Base-by-base conservation (phyloP, 2,113 vertebrate genomes). In the Poecilia latipinna region DNA sequence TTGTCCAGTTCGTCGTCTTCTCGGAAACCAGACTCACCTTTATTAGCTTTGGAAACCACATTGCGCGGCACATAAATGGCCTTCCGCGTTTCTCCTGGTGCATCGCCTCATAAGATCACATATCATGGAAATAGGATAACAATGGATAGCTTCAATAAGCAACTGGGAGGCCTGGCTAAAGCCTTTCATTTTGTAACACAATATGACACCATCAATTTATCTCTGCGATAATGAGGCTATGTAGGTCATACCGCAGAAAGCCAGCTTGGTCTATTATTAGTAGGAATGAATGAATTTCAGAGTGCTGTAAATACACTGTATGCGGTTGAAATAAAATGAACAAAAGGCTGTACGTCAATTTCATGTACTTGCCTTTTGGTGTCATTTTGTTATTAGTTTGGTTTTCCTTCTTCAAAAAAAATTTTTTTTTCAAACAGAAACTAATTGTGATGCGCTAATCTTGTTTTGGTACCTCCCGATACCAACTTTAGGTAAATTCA, bases 151-250 rank as follows among this genome's bases (percentile, higher is more conserved):
- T 70, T 75, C 75, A 80, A 61, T 74, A 62, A 69, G 78, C 79
- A 79, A 72, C 74, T 64, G 74, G 68, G 81, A 80, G 74, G 62
- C 67, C 70, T 72, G 61, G 68, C 70, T 76, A 69, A 82, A 62
- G 74, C 83, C 68, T 60, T 89, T 84, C 74, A 82, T 86, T 85
- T 69, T 77, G 88, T 77, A 88, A 90, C 69, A 76, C 8, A 72
- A 89, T 87, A 83, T 65, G 65, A 70, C 72, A 60, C 70, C 65
- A 66, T 84, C 81, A 86, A 32, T 88, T 82, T 77, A 74, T 71
- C 81, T 68, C 24, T 15, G 37, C 68, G 69, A 82, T 80, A 74
- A 84, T 89, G 76, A 86, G 35, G 22, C 70, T 71, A 80, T 83
- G 26, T 84, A 82, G 74, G 82, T 80, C 79, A 82, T 19, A 65